Evolutionary conservation across 53 echinoderm and acorn worm species (phyloP), one percentile per base, ranked within the genome.

Genomic region (Echinometra lucunter): DNA sequence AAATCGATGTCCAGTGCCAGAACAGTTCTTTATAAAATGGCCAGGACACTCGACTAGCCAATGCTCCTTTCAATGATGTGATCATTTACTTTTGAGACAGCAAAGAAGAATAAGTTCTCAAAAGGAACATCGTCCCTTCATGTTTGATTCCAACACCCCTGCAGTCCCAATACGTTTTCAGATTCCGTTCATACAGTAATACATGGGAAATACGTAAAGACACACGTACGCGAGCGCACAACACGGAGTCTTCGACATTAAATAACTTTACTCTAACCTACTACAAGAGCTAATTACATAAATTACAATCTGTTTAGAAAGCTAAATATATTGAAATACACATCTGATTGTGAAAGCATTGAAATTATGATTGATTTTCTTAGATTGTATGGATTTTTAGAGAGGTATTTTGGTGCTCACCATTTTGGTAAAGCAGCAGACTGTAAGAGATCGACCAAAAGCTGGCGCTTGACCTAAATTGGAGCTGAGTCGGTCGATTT

Each of bases 341-440:
- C 1, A 37, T 23, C 0, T 19, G 38, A 25, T 15, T 66, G 10
- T 37, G n/a, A 11, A 90, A 34, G 40, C 38, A 12, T 90, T 38
- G 23, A 25, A 19, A 66, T 37, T 37, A 25, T 21, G 10, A 57
- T 60, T 2, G 42, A 58, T 90, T 90, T 40, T 38, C 58, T 34
- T 42, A 90, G 91, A 90, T 90, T 90, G 27, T 18, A 4, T 11
- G 34, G 91, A 90, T 90, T 58, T 23, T 58, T 40, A 18, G 25
- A 23, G 40, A 42, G 40, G 16, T 7, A 66, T 34, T 21, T 2
- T 35, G 42, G 35, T 12, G 32, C 91, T 60, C 23, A 90, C 91
- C 91, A 90, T 90, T 27, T 92, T 92, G 7, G 53, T n/a, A 45
- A 25, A 45, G 92, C 92, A 92, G 92, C 92, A 74, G 92, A 70